Evolutionary conservation across 2,113 vertebrate genomes (phyloP).

Genomic region (Aspiorhynchus laticeps): DNA sequence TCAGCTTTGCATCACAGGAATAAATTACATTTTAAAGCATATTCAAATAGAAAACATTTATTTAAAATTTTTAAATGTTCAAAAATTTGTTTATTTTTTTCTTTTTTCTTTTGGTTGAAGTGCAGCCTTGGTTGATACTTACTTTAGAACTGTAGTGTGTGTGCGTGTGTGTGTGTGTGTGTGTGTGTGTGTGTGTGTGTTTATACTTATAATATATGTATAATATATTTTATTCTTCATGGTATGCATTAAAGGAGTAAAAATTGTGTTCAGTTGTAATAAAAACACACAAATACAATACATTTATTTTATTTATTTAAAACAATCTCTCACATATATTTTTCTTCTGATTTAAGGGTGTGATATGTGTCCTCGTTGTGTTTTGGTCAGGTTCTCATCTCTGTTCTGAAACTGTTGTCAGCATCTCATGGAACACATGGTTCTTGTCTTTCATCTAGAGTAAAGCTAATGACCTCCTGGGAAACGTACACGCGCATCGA

Average conservation of each 20-base stretch:
- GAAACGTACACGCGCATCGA: not conserved
- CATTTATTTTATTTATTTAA: not conserved
- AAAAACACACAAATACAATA: not conserved
- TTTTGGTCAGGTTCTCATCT: not conserved
- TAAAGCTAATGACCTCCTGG: not conserved
- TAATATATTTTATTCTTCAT: no score
- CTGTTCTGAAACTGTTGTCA: constrained; percentile 7
- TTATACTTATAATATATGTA: no score
- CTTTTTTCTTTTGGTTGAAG: no score
- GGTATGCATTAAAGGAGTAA: no score
- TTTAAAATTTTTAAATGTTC: not conserved
- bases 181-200: no score
- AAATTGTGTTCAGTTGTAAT: not conserved
- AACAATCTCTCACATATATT: not conserved
- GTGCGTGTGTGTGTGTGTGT: no score
- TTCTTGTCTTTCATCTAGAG: constrained; percentile 8
- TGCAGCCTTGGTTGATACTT: no score
- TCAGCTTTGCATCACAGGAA: not conserved
- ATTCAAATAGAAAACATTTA: not conserved
- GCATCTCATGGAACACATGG: not conserved
- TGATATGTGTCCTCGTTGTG: not conserved
- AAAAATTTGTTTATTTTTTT: no score
- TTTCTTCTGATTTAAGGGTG: not conserved
- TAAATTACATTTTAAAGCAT: no score
- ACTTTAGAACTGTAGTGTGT: no score